phyloP scores from a whole-genome alignment of 2,888 invertebrate genomes.

The Chrysolina americana region DNA sequence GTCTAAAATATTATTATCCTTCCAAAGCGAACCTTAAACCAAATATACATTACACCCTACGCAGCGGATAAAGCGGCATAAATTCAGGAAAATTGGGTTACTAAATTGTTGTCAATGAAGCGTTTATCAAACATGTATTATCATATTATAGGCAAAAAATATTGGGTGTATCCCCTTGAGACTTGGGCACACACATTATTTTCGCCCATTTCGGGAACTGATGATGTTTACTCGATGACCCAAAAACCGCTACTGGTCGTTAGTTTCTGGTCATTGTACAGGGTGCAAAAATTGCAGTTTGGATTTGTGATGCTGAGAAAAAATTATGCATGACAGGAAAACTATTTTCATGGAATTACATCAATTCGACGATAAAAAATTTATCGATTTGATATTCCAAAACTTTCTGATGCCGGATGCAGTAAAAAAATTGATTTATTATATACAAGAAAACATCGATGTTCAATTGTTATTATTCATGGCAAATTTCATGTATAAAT shows the following conservation, averaged over 20 bases:
- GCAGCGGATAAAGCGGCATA: conserved; percentile 28
- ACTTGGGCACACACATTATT: conserved; percentile 22
- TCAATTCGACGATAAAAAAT: too few relatives aligned
- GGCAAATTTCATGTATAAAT: too few relatives aligned
- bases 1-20: conserved; percentile 62
- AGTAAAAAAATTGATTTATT: too few relatives aligned
- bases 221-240: conserved; percentile 17
- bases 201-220: conserved; percentile 1
- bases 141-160: conserved; percentile 24
- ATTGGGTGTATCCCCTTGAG: conserved; percentile 4
- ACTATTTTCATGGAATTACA: too few relatives aligned
- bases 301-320: too few relatives aligned
- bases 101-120: conserved; percentile 29
- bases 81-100: conserved; percentile 25
- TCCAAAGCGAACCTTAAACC: conserved; percentile 55
- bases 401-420: too few relatives aligned
- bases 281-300: neutral
- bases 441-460: too few relatives aligned
- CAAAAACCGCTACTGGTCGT: neutral
- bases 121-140: conserved; percentile 20
- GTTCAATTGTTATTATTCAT: too few relatives aligned
- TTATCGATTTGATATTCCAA: too few relatives aligned
- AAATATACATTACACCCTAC: conserved; percentile 49
- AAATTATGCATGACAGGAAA: too few relatives aligned
- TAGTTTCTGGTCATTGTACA: neutral